These are phyloP conservation scores for Lepisosteus osseus DNA, from an alignment of 2,113 vertebrate species.

Conservation along the genomic window DNA sequence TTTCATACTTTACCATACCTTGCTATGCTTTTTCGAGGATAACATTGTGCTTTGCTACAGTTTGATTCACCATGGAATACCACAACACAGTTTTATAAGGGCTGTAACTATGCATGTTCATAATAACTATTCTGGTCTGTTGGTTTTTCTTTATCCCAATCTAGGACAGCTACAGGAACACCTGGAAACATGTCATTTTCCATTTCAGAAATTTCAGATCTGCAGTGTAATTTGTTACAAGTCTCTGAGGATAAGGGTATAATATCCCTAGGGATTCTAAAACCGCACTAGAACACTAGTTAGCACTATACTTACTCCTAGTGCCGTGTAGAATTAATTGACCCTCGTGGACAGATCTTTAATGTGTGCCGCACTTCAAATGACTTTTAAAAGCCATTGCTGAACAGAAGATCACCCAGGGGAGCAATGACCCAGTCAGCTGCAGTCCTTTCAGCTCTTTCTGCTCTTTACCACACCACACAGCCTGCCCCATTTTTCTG, in stretches of 20 bases:
- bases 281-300: conserved; percentile 16
- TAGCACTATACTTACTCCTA: neutral
- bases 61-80: no score
- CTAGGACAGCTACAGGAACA: no score
- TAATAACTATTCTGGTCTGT: no score
- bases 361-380: conserved; percentile 20
- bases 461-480: conserved; percentile 3
- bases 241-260: no score
- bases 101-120: no score
- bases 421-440: conserved; percentile 36
- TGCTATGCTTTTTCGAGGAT: no score
- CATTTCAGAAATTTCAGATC: conserved; percentile 13
- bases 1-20: no score
- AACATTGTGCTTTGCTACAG: no score
- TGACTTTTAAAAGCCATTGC: conserved; percentile 17
- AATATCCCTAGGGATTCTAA: neutral
- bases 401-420: conserved; percentile 33
- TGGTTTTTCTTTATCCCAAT: no score
- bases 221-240: neutral
- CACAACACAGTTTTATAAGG: no score
- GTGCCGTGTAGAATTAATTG: conserved; percentile 11
- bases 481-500: conserved; percentile 13
- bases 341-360: conserved; percentile 4
- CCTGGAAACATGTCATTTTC: neutral
- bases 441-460: conserved; percentile 42